Conservation (phyloP, 2,113 vertebrate genomes). For the Alethe castanea region DNA sequence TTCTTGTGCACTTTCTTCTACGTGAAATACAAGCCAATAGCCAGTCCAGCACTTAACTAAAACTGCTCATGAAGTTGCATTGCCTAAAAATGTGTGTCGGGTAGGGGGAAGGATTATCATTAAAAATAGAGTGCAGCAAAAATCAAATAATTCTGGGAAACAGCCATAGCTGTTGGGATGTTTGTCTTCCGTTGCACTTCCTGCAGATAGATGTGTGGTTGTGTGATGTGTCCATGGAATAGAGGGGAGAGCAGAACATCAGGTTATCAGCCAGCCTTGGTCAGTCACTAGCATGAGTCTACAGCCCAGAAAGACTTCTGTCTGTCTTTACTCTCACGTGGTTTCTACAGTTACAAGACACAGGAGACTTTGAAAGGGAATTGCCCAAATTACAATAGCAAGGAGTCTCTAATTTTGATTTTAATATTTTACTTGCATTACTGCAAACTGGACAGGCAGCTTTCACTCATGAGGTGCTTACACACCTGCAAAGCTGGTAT, state of each 20-base stretch:
- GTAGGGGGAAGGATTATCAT: background rate
- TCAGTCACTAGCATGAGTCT: background rate
- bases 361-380: background rate
- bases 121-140: background rate
- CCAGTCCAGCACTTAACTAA: background rate
- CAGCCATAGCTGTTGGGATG: background rate
- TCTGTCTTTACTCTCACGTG: background rate
- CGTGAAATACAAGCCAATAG: background rate
- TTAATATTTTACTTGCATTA: background rate
- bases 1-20: background rate
- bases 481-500: background rate
- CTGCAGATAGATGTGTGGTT: background rate
- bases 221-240: background rate
- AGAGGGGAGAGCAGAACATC: background rate
- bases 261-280: background rate
- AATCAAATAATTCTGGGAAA: background rate
- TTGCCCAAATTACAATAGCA: background rate
- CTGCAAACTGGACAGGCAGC: background rate
- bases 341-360: background rate
- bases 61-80: background rate
- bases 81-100: background rate
- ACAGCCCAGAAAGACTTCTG: background rate
- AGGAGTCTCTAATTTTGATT: constrained; percentile 3
- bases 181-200: background rate
- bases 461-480: background rate